A percentile compares a stretch with the other conserved stretches of the same genome.
Conservation (phyloP, 2,113 vertebrate genomes). For the Nanorana parkeri region DNA sequence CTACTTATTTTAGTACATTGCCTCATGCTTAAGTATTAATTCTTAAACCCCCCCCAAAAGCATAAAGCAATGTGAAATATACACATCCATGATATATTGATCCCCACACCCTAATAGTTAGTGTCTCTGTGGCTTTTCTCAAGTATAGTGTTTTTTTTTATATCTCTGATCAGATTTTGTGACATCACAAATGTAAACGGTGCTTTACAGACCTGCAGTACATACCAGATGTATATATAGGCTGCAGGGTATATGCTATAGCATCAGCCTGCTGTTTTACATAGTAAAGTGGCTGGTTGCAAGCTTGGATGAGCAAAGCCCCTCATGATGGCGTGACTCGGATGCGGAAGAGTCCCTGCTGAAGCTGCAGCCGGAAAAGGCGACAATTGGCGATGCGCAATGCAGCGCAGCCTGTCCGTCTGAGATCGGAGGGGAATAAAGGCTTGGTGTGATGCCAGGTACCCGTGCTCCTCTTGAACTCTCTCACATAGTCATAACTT, state of each 20-base stretch:
- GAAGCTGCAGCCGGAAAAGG: slow-evolving; percentile 93
- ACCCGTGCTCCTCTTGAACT: slow-evolving; percentile 92
- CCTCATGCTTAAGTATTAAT: slow-evolving; percentile 43
- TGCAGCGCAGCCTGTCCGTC: slow-evolving; percentile 86
- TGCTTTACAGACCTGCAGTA: neutral
- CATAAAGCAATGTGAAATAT: slow-evolving; percentile 45
- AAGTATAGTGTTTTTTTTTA: neutral
- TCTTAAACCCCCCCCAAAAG: slow-evolving; percentile 27
- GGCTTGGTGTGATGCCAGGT: slow-evolving; percentile 93
- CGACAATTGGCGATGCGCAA: slow-evolving; percentile 95
- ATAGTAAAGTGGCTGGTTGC: neutral
- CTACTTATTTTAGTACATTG: slow-evolving; percentile 22
- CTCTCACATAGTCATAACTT: slow-evolving; percentile 94
- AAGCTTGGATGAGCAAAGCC: slow-evolving; percentile 54
- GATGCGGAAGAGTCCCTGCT: slow-evolving; percentile 91
- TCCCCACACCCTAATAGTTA: slow-evolving; percentile 18
- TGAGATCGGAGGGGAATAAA: slow-evolving; percentile 87
- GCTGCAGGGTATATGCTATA: neutral
- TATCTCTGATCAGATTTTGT: neutral
- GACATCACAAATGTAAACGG: slow-evolving; percentile 1
- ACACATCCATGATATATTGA: neutral
- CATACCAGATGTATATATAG: slow-evolving; percentile 7
- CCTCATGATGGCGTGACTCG: slow-evolving; percentile 77
- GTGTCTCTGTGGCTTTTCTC: neutral
- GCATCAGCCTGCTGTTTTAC: no score